phyloP scores from a whole-genome alignment of 2,888 invertebrate genomes.

The Drosophila melanosoma region DNA sequence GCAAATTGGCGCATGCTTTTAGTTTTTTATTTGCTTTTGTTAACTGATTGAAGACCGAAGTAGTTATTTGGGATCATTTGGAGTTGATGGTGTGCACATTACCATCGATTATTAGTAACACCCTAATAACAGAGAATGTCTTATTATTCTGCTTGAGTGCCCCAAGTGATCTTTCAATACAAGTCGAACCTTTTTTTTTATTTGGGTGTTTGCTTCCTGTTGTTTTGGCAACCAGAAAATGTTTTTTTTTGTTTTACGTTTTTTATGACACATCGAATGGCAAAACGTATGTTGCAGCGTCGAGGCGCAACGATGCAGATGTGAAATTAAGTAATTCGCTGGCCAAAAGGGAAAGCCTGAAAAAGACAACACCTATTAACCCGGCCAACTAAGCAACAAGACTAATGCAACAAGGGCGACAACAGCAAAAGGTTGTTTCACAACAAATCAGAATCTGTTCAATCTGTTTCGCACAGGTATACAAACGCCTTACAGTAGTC shows the following conservation, averaged over 20 bases:
- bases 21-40: background rate
- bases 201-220: conserved; percentile 2
- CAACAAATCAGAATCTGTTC: background rate
- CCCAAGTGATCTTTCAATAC: conserved; percentile 24
- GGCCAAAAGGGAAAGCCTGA: conserved; percentile 46
- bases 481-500: background rate
- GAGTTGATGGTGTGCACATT: conserved; percentile 39
- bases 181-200: conserved; percentile 15
- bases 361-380: conserved; percentile 72
- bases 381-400: conserved; percentile 12
- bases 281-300: conserved; percentile 4
- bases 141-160: conserved; percentile 6
- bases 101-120: conserved; percentile 37
- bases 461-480: background rate
- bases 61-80: conserved; percentile 47
- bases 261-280: background rate
- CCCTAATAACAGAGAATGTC: conserved; percentile 31
- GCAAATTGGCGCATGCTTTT: background rate
- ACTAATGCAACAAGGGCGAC: background rate
- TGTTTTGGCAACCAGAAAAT: conserved; percentile 10
- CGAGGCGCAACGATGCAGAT: conserved; percentile 11
- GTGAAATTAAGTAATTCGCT: conserved; percentile 1
- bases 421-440: background rate
- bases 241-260: background rate
- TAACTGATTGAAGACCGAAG: background rate